Conservation (phyloP, 2,797 vertebrate species). For the Notolepis coatsorum region DNA sequence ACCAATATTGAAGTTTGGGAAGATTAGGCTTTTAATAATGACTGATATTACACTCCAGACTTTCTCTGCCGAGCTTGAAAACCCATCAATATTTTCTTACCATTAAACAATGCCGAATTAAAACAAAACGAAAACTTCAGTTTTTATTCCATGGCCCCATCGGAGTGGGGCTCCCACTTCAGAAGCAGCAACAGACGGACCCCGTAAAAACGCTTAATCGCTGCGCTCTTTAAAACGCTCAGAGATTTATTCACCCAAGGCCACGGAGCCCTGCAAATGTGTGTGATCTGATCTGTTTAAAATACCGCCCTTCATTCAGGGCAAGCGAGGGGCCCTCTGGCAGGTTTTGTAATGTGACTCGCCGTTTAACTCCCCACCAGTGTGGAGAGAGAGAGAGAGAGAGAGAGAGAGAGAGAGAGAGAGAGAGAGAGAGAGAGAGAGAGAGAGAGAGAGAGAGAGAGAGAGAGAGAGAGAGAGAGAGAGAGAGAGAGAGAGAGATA, state of each 20-base stretch:
- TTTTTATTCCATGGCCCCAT: slow-evolving; percentile 20
- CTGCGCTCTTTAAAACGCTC: slow-evolving; percentile 65
- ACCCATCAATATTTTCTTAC: slow-evolving; percentile 43
- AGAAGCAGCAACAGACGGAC: slow-evolving; percentile 44
- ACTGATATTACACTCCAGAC: slow-evolving; percentile 48
- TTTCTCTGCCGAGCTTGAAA: slow-evolving; percentile 28
- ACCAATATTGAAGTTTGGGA: slow-evolving; percentile 30
- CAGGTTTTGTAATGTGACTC: slow-evolving; percentile 59
- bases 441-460: slow-evolving; percentile 23
- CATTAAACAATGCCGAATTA: slow-evolving; percentile 51
- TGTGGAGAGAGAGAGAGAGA: slow-evolving; percentile 36
- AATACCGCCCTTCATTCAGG: slow-evolving; percentile 57
- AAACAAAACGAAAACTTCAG: slow-evolving; percentile 13
- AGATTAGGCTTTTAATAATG: slow-evolving; percentile 62
- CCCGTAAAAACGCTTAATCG: slow-evolving; percentile 70
- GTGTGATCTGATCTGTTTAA: slow-evolving; percentile 66
- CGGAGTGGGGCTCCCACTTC: slow-evolving; percentile 28
- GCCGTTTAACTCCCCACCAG: slow-evolving; percentile 61
- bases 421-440: slow-evolving; percentile 32
- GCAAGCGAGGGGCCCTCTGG: slow-evolving; percentile 49
- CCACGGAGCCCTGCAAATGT: slow-evolving; percentile 49
- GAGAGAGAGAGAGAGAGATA: too few relatives aligned
- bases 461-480: slow-evolving; percentile 30
- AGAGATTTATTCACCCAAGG: slow-evolving; percentile 61
- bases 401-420: too few relatives aligned